Conservation (phyloP, 2,888 invertebrate genomes). For the Ctena decussata region DNA sequence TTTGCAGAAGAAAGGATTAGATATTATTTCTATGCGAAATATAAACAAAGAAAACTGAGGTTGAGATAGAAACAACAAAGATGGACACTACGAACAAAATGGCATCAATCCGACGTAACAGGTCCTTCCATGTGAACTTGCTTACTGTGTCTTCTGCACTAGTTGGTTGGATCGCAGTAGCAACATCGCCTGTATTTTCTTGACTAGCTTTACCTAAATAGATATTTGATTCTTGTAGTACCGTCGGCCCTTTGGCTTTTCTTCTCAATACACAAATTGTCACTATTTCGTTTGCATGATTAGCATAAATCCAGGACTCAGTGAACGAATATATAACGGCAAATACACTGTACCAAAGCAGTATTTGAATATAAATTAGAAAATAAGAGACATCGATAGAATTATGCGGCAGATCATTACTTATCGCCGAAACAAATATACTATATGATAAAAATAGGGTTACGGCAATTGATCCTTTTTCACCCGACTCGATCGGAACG, state of each 20-base stretch:
- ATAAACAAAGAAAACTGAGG: not conserved
- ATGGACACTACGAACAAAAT: not conserved
- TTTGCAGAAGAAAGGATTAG: not conserved
- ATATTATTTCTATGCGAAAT: not conserved
- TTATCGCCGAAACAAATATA: slow-evolving; percentile 55
- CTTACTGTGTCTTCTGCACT: not conserved
- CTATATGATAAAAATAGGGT: slow-evolving; percentile 63
- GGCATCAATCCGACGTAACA: not conserved
- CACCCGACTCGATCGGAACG: slow-evolving; percentile 61
- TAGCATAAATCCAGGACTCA: not conserved
- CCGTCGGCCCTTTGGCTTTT: not conserved
- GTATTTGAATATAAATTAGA: not conserved
- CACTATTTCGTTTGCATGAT: not conserved
- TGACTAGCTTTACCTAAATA: not conserved
- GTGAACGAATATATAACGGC: not conserved
- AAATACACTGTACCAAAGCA: not conserved
- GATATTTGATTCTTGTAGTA: not conserved
- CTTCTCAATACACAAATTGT: not conserved
- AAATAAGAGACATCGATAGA: slow-evolving; percentile 13
- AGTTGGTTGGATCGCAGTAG: not conserved
- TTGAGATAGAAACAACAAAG: not conserved
- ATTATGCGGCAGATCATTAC: slow-evolving; percentile 59
- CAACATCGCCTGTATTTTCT: not conserved
- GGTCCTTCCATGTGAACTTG: not conserved
- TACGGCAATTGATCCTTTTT: slow-evolving; percentile 63